Conservation (phyloP, 1,140 invertebrate species). For the Cherax destructor region DNA sequence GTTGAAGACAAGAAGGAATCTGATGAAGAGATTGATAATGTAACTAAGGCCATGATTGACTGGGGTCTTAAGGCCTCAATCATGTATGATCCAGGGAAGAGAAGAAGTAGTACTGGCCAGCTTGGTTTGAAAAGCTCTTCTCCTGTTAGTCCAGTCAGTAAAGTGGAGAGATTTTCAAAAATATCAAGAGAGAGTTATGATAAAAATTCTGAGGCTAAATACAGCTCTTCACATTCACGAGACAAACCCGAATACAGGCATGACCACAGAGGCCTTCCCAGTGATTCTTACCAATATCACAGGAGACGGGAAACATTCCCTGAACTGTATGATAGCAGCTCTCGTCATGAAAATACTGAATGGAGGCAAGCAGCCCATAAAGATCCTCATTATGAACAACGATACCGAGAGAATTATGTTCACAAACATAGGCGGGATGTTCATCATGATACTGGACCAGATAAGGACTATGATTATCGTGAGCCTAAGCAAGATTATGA, state of each 20-base stretch:
- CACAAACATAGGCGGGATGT: background rate
- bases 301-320: background rate
- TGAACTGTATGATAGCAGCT: background rate
- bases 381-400: background rate
- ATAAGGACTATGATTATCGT: background rate
- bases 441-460: background rate
- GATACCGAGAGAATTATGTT: background rate
- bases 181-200: background rate
- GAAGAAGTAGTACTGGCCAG: background rate
- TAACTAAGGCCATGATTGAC: slow-evolving; percentile 17
- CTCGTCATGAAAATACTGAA: background rate
- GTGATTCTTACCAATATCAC: background rate
- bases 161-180: background rate
- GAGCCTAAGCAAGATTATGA: too few relatives aligned
- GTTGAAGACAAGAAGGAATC: background rate
- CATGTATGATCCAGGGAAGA: background rate
- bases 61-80: slow-evolving; percentile 5
- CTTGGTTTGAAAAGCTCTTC: background rate
- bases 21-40: background rate
- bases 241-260: background rate
- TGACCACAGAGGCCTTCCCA: background rate
- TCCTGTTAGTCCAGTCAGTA: background rate
- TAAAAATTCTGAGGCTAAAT: background rate
- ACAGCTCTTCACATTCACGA: background rate
- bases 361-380: background rate